Evolutionary conservation across 2,797 vertebrate genomes (phyloP).

Genomic region (Sphenodon punctatus): DNA sequence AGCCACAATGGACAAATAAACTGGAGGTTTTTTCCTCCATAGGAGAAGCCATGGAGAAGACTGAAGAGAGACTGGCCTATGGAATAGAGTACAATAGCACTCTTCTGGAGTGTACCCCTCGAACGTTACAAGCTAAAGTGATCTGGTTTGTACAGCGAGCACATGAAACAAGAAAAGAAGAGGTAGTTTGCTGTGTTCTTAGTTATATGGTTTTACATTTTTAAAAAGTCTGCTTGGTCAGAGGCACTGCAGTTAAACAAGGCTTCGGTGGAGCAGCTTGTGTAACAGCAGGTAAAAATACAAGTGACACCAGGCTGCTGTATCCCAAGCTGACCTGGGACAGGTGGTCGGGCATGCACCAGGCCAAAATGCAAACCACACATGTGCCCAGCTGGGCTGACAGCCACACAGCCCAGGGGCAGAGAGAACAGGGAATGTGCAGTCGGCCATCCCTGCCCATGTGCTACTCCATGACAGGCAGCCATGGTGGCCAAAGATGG

Average conservation of each 20-base stretch:
- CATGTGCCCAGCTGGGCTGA: no score
- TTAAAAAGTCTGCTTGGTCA: fast-evolving
- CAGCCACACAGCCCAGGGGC: no score
- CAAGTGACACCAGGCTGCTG: no score
- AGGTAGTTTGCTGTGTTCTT: no score
- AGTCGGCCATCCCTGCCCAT: no score
- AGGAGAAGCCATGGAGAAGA: slow-evolving; percentile 81
- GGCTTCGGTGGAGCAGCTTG: not conserved
- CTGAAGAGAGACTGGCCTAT: slow-evolving; percentile 84
- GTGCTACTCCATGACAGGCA: no score
- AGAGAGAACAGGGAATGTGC: no score
- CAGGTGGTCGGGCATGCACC: no score
- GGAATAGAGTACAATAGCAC: slow-evolving; percentile 94
- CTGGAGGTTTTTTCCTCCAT: not conserved
- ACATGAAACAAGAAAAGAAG: slow-evolving; percentile 79
- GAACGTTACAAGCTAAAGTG: slow-evolving; percentile 92
- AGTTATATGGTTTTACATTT: no score
- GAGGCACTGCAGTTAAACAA: not conserved
- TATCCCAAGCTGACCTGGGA: not conserved
- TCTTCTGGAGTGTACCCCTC: slow-evolving; percentile 91
- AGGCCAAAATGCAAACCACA: no score
- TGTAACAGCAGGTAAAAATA: not conserved
- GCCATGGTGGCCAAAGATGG: no score
- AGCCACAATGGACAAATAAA: not conserved
- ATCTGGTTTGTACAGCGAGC: slow-evolving; percentile 88